phyloP scores from a whole-genome alignment of 2,797 vertebrate genomes.

The Amphiprion clarkii region DNA sequence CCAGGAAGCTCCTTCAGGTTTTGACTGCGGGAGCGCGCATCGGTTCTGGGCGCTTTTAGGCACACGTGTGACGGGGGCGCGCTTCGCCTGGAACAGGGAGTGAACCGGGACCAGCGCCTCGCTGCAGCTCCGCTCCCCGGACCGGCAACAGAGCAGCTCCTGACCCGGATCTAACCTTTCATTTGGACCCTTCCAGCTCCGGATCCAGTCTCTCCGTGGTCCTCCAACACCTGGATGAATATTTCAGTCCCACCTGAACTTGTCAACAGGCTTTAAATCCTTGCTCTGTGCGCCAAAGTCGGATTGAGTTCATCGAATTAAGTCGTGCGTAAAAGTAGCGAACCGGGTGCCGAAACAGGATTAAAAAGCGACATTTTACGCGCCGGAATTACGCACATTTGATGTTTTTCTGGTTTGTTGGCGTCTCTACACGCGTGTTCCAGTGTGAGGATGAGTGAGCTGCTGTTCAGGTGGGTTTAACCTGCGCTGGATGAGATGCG shows the following conservation, averaged over 20 bases:
- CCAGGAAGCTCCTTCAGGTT: not conserved
- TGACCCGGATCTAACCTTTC: not conserved
- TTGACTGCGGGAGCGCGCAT: conserved; percentile 36
- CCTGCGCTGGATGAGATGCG: conserved; percentile 45
- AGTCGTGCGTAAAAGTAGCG: conserved; percentile 25
- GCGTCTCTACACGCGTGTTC: conserved; percentile 8
- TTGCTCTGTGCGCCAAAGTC: too few relatives aligned
- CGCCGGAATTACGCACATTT: too few relatives aligned
- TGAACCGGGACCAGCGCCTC: not conserved
- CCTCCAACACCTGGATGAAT: too few relatives aligned
- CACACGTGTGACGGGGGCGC: conserved; percentile 28
- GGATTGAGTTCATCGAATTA: not conserved
- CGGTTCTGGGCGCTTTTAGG: not conserved
- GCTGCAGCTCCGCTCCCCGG: not conserved
- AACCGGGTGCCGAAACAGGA: not conserved
- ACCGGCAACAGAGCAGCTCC: not conserved
- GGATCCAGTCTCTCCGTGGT: too few relatives aligned
- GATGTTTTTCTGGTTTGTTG: too few relatives aligned
- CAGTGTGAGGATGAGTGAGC: conserved; percentile 44
- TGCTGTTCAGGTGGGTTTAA: conserved; percentile 21
- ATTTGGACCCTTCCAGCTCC: too few relatives aligned
- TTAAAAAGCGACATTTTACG: too few relatives aligned
- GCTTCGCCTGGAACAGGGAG: not conserved
- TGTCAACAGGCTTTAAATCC: too few relatives aligned
- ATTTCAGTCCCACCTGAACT: too few relatives aligned